Evolutionary conservation across 2,797 vertebrate genomes (phyloP).

Genomic region (Oreortyx pictus): DNA sequence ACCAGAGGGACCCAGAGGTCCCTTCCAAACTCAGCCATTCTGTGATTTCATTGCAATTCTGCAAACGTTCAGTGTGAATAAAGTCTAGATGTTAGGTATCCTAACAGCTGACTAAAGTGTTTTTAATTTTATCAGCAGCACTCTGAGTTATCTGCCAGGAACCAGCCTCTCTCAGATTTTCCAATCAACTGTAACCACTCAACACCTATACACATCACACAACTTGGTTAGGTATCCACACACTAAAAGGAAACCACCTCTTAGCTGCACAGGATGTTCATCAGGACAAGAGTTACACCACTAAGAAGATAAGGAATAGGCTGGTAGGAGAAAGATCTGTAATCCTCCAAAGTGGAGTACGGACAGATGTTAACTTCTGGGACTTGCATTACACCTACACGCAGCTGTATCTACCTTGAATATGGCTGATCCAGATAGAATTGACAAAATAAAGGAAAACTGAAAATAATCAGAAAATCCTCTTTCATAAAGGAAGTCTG

Average conservation of each 20-base stretch:
- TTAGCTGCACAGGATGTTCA: background rate
- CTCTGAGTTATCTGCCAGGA: background rate
- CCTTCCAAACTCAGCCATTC: background rate
- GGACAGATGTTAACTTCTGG: background rate
- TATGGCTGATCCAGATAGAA: background rate
- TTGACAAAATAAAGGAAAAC: background rate
- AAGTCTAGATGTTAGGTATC: background rate
- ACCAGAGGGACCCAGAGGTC: no score
- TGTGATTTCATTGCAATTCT: background rate
- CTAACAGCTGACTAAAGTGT: background rate
- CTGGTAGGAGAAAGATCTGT: background rate
- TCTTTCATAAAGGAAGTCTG: background rate
- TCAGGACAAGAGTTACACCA: rapidly evolving
- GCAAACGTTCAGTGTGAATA: rapidly evolving
- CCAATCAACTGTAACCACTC: background rate
- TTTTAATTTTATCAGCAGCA: background rate
- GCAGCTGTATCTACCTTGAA: background rate
- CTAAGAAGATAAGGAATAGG: background rate
- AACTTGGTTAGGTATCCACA: background rate
- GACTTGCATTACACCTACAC: background rate
- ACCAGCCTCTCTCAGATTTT: background rate
- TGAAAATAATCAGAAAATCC: background rate
- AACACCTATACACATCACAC: rapidly evolving
- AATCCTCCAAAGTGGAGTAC: background rate
- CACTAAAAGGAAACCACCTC: background rate